Evolutionary conservation across 2,113 vertebrate species (phyloP).

Genomic region (Bubo scandiacus): DNA sequence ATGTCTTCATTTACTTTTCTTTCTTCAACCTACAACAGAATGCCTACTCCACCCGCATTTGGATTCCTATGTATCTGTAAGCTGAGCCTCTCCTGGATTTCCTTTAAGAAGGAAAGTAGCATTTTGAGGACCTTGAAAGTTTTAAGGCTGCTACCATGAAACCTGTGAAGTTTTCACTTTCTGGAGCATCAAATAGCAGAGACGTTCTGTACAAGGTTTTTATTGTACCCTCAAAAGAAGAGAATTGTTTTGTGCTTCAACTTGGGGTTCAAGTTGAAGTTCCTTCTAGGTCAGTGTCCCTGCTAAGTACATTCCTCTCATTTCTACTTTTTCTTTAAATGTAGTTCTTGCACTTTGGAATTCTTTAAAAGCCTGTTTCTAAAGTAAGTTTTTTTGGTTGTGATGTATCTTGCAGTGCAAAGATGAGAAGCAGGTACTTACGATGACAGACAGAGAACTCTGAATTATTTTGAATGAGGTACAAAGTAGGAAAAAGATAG

Average conservation of each 20-base stretch:
- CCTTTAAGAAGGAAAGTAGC: not conserved
- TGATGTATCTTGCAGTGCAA: constrained; percentile 27
- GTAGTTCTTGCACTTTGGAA: constrained; percentile 19
- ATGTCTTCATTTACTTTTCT: not conserved
- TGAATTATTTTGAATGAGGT: constrained; percentile 2
- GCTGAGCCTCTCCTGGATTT: not conserved
- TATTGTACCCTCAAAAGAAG: constrained; percentile 18
- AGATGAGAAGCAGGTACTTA: constrained; percentile 39
- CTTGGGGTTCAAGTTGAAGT: constrained; percentile 45
- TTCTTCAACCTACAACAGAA: fast-evolving
- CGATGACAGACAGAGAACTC: constrained; percentile 8
- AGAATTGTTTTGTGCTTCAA: constrained; percentile 12
- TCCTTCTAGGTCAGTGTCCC: constrained; percentile 49
- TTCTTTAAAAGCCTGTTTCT: constrained; percentile 37
- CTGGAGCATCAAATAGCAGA: constrained; percentile 16
- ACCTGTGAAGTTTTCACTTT: constrained; percentile 42
- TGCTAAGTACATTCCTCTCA: constrained; percentile 51
- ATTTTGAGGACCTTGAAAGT: constrained; percentile 2
- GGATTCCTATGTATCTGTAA: fast-evolving
- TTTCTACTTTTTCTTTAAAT: constrained; percentile 49
- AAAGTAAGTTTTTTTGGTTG: constrained; percentile 32
- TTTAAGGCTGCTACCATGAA: not conserved
- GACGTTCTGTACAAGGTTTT: not conserved
- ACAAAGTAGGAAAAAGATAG: not conserved
- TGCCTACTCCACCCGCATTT: not conserved